These are phyloP conservation scores for Neodontobutis hainanensis DNA, from an alignment of 2,113 vertebrate genomes.

Conservation along the genomic window DNA sequence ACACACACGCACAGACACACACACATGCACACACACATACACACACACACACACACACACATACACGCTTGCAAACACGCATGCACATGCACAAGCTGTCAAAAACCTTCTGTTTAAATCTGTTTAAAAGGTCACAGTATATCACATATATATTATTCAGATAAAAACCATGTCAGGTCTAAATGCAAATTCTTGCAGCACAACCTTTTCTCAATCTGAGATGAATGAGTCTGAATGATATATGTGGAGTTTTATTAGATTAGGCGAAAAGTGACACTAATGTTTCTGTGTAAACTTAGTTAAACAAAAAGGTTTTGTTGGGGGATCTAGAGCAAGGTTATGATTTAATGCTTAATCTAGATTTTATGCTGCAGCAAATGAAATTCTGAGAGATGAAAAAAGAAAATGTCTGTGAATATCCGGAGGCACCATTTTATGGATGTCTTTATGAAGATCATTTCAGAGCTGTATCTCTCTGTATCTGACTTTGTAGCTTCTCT, in stretches of 20 bases:
- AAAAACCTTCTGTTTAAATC: neutral
- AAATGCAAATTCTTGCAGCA: neutral
- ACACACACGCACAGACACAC: too few species aligned
- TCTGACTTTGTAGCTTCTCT: slow-evolving; percentile 38
- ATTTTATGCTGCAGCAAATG: slow-evolving; percentile 29
- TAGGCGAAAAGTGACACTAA: neutral
- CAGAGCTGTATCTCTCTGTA: slow-evolving; percentile 17
- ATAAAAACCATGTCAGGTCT: neutral
- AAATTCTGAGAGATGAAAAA: slow-evolving; percentile 22
- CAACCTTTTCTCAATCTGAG: too few species aligned
- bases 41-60: too few species aligned
- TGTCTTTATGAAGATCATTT: slow-evolving; percentile 33
- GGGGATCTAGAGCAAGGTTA: slow-evolving; percentile 13
- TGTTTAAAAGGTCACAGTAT: neutral
- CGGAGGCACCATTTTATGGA: slow-evolving; percentile 22
- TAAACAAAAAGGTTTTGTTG: slow-evolving; percentile 2
- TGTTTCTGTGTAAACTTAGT: neutral
- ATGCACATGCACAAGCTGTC: too few species aligned
- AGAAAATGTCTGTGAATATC: slow-evolving; percentile 42
- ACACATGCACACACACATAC: too few species aligned
- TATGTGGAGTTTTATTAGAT: neutral
- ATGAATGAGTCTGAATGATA: neutral
- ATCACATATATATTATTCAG: neutral
- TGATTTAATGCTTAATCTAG: slow-evolving; percentile 24
- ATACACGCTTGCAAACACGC: too few species aligned